Base-by-base conservation (phyloP, 1,140 invertebrate species). In the Goniozus legneri region DNA sequence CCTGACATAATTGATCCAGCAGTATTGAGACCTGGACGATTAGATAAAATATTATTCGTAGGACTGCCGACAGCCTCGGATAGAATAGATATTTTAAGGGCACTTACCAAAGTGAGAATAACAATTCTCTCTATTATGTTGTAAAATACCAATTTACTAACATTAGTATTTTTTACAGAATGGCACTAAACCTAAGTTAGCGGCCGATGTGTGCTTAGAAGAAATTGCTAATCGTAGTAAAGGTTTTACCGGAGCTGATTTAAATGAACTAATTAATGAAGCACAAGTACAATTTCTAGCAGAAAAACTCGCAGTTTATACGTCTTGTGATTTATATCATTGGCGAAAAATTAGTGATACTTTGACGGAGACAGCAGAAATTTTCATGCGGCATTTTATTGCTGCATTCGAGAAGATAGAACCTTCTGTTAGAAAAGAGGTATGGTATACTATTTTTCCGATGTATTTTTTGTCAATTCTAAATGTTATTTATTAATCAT, bases 1-100 rank as follows among this genome's bases (percentile, higher is more conserved):
- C 93, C 94, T 36, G 96, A 98, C 64, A 97, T 97, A 6, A 87
- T 99, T 48, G 97, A 99, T 79, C 89, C 94, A 2, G 97, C 97
- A 1, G 87, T 99, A 38, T 71, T 98, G 38, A 79, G 97, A 69
- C 95, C 96, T 0, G 96, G 96, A 12, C 80, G 97, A 60, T 79
- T 99, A 31, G 96, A 97, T 69, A 94, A 95, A 70, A 85, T 93
- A 37, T 77, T 99, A 15, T 98, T 93, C 75, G 92, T 99, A 3
- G 95, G 93, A 15, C 77, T 99, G 54, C 97, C 97, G 2, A 81
- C 79, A 15, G 68, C 81, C 8, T 67, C 80, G 19, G 95, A 96
- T 64, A 79, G 95, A 51, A 77, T 81, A 1, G 94, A 97, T 50
- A 98, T 99, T 57, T 76, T 99, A 2, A 81, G 79, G 62, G 91